These are phyloP conservation scores for Chorisops tibialis DNA, from an alignment of 2,888 invertebrate species.

Conservation along the genomic window DNA sequence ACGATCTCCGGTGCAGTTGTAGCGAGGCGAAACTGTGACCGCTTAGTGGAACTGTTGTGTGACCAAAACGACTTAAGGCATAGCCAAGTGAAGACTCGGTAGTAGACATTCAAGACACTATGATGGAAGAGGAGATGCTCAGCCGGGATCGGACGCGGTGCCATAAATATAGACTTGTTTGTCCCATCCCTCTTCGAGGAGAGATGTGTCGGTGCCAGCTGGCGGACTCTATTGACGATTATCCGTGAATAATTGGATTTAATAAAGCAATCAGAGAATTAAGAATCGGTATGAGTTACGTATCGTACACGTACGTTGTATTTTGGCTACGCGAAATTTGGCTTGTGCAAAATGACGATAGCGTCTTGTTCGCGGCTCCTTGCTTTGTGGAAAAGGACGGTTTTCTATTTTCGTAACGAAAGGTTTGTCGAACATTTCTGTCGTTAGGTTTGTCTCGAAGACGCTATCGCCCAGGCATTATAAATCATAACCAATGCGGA, in stretches of 20 bases:
- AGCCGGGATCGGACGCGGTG: background rate
- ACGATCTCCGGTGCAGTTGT: background rate
- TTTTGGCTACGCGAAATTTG: background rate
- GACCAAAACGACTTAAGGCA: background rate
- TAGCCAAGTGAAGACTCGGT: background rate
- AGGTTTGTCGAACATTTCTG: constrained; percentile 30
- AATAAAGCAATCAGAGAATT: constrained; percentile 33
- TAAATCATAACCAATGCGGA: constrained; percentile 25
- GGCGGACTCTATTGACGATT: constrained; percentile 32
- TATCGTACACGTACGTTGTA: background rate
- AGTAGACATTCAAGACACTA: constrained; percentile 16
- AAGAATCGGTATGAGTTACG: constrained; percentile 11
- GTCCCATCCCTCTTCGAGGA: constrained; percentile 11
- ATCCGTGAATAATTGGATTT: constrained; percentile 33
- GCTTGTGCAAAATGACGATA: background rate
- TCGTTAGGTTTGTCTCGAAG: constrained; percentile 29
- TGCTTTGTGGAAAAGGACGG: constrained; percentile 13
- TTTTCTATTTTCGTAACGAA: constrained; percentile 24
- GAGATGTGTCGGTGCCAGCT: constrained; percentile 29
- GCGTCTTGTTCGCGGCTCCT: background rate
- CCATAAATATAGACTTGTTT: constrained; percentile 28
- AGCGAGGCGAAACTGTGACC: background rate
- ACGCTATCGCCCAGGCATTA: constrained; percentile 16
- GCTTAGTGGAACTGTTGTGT: background rate
- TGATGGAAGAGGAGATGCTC: constrained; percentile 8